Percentiles rank a stretch among this genome's conserved stretches.
These are phyloP conservation scores for Bujurquina vittata DNA, from an alignment of 2,113 vertebrate genomes.

Conservation along the genomic window DNA sequence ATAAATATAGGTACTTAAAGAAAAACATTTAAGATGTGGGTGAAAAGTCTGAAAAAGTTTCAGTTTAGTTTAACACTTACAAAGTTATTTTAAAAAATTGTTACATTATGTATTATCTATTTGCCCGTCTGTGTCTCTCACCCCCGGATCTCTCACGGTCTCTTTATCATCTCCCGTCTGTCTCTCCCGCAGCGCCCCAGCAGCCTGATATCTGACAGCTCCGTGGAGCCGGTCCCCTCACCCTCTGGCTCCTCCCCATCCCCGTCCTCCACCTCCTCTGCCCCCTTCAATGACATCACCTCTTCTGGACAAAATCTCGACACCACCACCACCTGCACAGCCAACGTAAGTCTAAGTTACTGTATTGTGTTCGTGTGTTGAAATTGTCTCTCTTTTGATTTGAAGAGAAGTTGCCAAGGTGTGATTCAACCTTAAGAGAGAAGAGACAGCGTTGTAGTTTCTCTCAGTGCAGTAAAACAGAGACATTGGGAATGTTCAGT, in stretches of 20 bases:
- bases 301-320: conserved; percentile 64
- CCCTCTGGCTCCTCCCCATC: conserved; percentile 76
- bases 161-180: neutral
- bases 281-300: conserved; percentile 66
- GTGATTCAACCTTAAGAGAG: no score
- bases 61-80: no score
- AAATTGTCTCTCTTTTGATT: neutral
- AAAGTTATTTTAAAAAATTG: rapidly evolving
- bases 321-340: conserved; percentile 74
- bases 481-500: no score
- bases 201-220: conserved; percentile 83
- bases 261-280: conserved; percentile 60
- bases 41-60: neutral
- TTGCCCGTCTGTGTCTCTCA: neutral
- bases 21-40: neutral
- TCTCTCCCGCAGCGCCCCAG: conserved; percentile 73
- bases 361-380: neutral
- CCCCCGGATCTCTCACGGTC: neutral
- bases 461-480: no score
- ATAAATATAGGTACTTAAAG: neutral
- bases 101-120: neutral
- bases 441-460: no score
- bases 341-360: conserved; percentile 47
- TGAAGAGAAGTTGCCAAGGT: neutral
- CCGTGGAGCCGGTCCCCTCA: conserved; percentile 81